A percentile compares a stretch with the other conserved stretches of the same genome.
phyloP scores from a whole-genome alignment of 2,888 invertebrate species.

The Stenchaetothrips biformis region DNA sequence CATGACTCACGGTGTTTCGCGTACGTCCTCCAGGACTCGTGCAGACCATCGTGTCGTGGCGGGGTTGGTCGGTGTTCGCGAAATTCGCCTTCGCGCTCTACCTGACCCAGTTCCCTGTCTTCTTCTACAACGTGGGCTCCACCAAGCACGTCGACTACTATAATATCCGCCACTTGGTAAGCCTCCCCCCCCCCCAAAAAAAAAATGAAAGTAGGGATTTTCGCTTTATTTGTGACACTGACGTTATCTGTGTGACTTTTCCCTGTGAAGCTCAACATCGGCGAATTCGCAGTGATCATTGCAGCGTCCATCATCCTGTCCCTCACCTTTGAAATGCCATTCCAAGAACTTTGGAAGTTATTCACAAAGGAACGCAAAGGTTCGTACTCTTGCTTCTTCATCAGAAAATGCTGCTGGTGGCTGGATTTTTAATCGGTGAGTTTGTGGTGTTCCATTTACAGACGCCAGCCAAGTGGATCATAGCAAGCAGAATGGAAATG shows the following conservation, averaged over 20 bases:
- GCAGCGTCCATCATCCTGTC: conserved; percentile 51
- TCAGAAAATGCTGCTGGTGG: no score
- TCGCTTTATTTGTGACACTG: not conserved
- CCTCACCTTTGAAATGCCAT: conserved; percentile 56
- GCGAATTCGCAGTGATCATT: conserved; percentile 50
- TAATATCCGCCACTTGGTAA: conserved; percentile 51
- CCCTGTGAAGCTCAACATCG: conserved; percentile 50
- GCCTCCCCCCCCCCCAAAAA: no score
- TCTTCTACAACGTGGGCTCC: conserved; percentile 59
- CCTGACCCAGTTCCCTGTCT: conserved; percentile 59
- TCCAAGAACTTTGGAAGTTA: conserved; percentile 54
- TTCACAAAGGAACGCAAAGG: conserved; percentile 28
- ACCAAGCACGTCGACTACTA: conserved; percentile 52
- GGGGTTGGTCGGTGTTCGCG: conserved; percentile 54
- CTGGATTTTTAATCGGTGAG: no score
- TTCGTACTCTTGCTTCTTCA: not conserved
- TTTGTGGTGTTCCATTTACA: no score
- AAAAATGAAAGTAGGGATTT: not conserved
- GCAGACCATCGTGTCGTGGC: conserved; percentile 51
- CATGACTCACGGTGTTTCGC: not conserved
- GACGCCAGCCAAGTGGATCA: no score
- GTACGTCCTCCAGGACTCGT: conserved; percentile 45
- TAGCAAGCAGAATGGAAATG: no score
- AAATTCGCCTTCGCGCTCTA: conserved; percentile 59
- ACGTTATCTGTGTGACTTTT: conserved; percentile 35